Percentiles rank a stretch among this genome's conserved stretches.
These are phyloP conservation scores for Phaethornis superciliosus DNA, from an alignment of 2,113 vertebrate genomes.

Conservation along the genomic window DNA sequence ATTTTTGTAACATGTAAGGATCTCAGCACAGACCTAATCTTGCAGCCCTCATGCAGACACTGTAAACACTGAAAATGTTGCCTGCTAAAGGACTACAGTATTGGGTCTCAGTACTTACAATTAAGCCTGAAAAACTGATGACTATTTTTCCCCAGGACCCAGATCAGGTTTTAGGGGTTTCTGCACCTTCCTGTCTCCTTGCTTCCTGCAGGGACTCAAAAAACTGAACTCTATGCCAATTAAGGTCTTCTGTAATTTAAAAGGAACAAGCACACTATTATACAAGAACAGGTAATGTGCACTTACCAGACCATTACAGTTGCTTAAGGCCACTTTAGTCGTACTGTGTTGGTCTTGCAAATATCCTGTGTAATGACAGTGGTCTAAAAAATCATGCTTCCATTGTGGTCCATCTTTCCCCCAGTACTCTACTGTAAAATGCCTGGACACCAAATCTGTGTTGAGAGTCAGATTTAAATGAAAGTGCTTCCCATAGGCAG, in stretches of 20 bases:
- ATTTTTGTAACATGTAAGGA: background rate
- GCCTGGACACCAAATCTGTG: slow-evolving; percentile 94
- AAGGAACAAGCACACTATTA: background rate
- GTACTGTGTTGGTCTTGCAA: slow-evolving; percentile 87
- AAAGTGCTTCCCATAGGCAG: slow-evolving; percentile 98
- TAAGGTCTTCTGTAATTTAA: background rate
- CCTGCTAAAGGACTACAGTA: background rate
- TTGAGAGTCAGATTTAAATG: slow-evolving; percentile 96
- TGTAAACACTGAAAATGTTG: background rate
- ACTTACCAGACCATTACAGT: slow-evolving; percentile 97
- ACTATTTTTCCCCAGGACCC: background rate
- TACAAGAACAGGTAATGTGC: background rate
- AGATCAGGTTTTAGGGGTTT: background rate
- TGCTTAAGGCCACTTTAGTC: slow-evolving; percentile 94
- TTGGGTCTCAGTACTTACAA: background rate
- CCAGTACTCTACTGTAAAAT: slow-evolving; percentile 98
- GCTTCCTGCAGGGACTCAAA: background rate
- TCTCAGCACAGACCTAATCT: background rate
- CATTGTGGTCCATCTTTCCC: slow-evolving; percentile 89
- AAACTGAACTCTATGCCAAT: background rate
- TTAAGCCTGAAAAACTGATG: background rate
- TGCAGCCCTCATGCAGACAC: background rate
- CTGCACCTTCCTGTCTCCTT: background rate
- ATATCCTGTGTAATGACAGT: slow-evolving; percentile 95
- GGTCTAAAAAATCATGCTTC: slow-evolving; percentile 88